These are phyloP conservation scores for Samia ricini DNA, from an alignment of 1,140 invertebrate species.

Conservation along the genomic window DNA sequence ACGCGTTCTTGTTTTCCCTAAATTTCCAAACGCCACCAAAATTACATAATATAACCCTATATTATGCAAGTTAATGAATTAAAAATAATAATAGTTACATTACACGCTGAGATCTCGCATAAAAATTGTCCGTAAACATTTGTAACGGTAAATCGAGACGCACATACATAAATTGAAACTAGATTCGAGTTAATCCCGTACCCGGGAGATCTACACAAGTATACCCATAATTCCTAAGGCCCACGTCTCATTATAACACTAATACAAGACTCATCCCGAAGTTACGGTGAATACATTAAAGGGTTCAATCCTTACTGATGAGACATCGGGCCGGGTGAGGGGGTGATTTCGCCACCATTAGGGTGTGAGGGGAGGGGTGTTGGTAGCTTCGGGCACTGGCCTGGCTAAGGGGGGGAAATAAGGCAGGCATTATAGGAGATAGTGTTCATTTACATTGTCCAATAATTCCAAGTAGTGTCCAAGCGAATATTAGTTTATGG, in stretches of 20 bases:
- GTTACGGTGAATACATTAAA: constrained; percentile 77
- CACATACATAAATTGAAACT: constrained; percentile 70
- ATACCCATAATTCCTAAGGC: constrained; percentile 75
- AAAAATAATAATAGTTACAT: too few relatives aligned
- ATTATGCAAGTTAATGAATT: too few relatives aligned
- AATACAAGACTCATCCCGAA: constrained; percentile 77
- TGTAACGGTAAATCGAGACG: constrained; percentile 4
- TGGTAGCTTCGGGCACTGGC: constrained; percentile 62
- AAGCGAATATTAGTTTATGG: constrained; percentile 75
- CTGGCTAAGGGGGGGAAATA: constrained; percentile 63
- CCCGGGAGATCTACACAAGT: constrained; percentile 60
- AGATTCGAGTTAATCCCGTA: constrained; percentile 59
- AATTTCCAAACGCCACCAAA: too few relatives aligned
- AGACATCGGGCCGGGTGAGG: constrained; percentile 63
- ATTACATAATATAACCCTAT: too few relatives aligned
- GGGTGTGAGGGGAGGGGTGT: too few relatives aligned
- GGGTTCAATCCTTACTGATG: constrained; percentile 76
- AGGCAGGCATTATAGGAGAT: constrained; percentile 75
- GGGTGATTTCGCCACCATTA: constrained; percentile 33
- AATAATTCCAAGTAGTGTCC: constrained; percentile 77
- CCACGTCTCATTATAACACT: constrained; percentile 76
- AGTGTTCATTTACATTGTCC: constrained; percentile 77
- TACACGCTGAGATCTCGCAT: background rate
- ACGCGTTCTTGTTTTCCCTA: too few relatives aligned
- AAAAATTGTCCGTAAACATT: background rate